Base-by-base conservation (phyloP, 2,113 vertebrate genomes). In the Oreochromis aureus region DNA sequence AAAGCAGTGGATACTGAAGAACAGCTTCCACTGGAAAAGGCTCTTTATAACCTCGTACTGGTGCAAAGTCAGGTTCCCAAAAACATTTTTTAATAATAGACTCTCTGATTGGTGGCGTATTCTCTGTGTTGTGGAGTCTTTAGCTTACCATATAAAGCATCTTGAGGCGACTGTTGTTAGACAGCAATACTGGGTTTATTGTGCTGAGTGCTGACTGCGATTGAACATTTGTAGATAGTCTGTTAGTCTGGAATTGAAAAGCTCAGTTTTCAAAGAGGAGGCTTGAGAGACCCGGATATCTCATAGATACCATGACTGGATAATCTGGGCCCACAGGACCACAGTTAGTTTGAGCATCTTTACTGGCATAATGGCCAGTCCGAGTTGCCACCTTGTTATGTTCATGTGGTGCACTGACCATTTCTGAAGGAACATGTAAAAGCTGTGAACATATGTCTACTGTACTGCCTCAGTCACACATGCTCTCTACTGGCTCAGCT, bases 11-110 rank as follows among this genome's bases (percentile, higher is more conserved):
- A 61, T 34, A 61, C 58, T 22, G n/a, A 71, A 24, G 12, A 15
- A 44, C 36, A 71, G 39, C 11, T 71, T 71, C 12, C 36, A 71
- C 11, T 15, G 34, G 2, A 41, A 24, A 69, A 41, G 3, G n/a
- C 36, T 71, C 36, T 71, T 71, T 24, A 3, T 44, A 44, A 44
- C 12, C 66, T 71, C 15, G 39, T 6, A 71, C 39, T 44, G 22
- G 39, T n/a, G 66, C n/a, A 71, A 0, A 69, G 63, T 41, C 63
- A 69, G 39, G 10, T 4, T 22, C 34, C 34, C 34, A 0, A 22
- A 8, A 39, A 13, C 6, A 12, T 39, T 41, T 39, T 66, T 69
- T 39, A 69, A 69, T 41, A 39, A 69, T 19, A 36, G 10, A 2
- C 18, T 66, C 18, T 63, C 10, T 66, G 18, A 66, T 36, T 66